Evolutionary conservation across 2,797 vertebrate species (phyloP).

Genomic region (Anomalospiza imberbis): DNA sequence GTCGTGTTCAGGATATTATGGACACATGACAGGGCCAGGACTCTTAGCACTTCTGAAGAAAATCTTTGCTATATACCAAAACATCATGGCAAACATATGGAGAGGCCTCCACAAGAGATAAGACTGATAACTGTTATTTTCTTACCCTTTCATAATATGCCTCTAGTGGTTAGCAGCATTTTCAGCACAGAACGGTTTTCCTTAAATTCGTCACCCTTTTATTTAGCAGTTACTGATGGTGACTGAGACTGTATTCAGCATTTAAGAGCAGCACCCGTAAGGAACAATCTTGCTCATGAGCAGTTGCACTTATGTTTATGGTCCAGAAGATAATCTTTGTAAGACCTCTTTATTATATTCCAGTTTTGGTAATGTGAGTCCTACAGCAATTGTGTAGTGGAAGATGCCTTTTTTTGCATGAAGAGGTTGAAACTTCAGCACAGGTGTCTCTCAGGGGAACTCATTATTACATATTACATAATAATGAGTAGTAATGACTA

Average conservation of each 20-base stretch:
- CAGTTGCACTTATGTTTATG: background rate
- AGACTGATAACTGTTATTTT: background rate
- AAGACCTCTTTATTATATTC: background rate
- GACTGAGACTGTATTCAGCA: accelerated
- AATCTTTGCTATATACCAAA: background rate
- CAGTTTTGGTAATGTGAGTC: background rate
- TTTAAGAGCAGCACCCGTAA: background rate
- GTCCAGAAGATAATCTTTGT: background rate
- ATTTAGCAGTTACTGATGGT: background rate
- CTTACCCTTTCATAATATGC: background rate
- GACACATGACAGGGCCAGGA: background rate
- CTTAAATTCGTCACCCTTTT: background rate
- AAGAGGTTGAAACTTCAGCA: background rate
- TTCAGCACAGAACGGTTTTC: background rate
- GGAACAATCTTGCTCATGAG: background rate
- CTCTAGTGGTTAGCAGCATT: background rate
- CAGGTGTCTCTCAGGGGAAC: background rate
- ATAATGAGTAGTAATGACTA: background rate
- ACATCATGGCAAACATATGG: background rate
- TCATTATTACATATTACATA: background rate
- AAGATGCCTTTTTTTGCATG: background rate
- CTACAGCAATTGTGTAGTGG: background rate
- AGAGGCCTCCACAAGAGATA: background rate
- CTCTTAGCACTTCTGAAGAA: background rate
- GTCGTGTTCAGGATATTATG: background rate